phyloP scores from a whole-genome alignment of 2,797 vertebrate species.

The Remorina albescens region DNA sequence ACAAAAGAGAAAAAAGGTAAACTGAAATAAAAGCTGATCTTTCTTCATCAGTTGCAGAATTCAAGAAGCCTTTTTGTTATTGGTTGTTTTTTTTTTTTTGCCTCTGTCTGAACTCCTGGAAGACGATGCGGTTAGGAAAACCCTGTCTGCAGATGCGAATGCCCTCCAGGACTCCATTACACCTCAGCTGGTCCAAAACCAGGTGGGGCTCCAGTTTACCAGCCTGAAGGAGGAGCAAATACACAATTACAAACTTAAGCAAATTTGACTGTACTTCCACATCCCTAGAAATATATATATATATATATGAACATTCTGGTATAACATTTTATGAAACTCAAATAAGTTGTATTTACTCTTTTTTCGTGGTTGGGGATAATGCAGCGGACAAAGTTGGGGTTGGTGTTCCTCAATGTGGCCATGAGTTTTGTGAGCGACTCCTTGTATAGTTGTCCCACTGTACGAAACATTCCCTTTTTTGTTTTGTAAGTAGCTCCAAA shows the following conservation, averaged over 20 bases:
- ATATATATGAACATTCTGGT: neutral
- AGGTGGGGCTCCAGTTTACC: constrained; percentile 94
- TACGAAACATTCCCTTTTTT: constrained; percentile 99
- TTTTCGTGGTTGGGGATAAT: constrained; percentile 90
- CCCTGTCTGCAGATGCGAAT: constrained; percentile 99
- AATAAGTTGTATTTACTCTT: constrained; percentile 79
- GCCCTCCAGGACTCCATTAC: constrained; percentile 97
- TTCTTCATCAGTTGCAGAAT: fast-evolving
- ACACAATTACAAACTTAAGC: neutral
- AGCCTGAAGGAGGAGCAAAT: constrained; percentile 80
- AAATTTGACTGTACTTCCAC: neutral
- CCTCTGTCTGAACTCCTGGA: constrained; percentile 97
- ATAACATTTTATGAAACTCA: neutral
- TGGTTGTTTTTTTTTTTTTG: too few relatives aligned
- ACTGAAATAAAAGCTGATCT: neutral
- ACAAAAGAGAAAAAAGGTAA: constrained; percentile 31
- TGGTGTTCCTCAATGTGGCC: constrained; percentile 97
- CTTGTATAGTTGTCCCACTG: constrained; percentile 98
- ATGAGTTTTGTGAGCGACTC: constrained; percentile 97
- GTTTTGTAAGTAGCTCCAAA: constrained; percentile 97
- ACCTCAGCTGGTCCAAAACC: constrained; percentile 96
- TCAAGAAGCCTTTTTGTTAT: neutral
- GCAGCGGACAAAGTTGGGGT: constrained; percentile 98
- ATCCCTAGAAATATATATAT: neutral
- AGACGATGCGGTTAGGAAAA: constrained; percentile 98